phyloP scores from a whole-genome alignment of 2,797 vertebrate genomes.

The Silurus lanzhouensis region DNA sequence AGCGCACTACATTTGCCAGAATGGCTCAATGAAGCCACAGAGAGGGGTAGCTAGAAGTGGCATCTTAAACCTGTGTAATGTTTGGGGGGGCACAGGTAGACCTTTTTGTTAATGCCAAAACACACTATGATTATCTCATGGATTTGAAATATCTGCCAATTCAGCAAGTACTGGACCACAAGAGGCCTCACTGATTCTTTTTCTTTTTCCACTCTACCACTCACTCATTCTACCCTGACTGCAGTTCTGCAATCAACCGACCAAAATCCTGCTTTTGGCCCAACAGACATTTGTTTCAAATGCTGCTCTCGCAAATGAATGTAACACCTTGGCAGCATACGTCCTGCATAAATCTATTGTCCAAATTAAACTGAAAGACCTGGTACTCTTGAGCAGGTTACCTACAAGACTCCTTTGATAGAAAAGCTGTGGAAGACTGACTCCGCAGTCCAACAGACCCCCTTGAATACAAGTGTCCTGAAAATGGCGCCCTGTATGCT shows the following conservation, averaged over 20 bases:
- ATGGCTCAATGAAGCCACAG: too few species aligned
- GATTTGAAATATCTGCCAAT: background rate
- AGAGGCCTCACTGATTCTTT: background rate
- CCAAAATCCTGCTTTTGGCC: background rate
- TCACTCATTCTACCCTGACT: background rate
- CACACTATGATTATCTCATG: background rate
- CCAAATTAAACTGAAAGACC: background rate
- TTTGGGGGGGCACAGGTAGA: background rate
- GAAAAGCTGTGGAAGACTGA: background rate
- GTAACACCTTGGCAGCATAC: background rate
- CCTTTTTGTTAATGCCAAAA: background rate
- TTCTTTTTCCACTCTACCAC: background rate
- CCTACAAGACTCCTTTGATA: background rate
- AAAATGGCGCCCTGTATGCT: background rate
- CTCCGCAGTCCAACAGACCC: background rate
- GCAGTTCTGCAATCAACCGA: background rate
- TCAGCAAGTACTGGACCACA: too few species aligned
- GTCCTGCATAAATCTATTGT: background rate
- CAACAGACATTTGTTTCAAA: background rate
- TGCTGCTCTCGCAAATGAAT: background rate
- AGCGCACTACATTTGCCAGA: background rate
- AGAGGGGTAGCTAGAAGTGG: background rate
- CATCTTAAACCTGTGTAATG: background rate
- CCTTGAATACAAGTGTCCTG: background rate
- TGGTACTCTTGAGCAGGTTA: too few species aligned